A percentile compares a stretch with the other conserved stretches of the same genome.
phyloP scores from a whole-genome alignment of 2,888 invertebrate species.

The Aromia moschata region DNA sequence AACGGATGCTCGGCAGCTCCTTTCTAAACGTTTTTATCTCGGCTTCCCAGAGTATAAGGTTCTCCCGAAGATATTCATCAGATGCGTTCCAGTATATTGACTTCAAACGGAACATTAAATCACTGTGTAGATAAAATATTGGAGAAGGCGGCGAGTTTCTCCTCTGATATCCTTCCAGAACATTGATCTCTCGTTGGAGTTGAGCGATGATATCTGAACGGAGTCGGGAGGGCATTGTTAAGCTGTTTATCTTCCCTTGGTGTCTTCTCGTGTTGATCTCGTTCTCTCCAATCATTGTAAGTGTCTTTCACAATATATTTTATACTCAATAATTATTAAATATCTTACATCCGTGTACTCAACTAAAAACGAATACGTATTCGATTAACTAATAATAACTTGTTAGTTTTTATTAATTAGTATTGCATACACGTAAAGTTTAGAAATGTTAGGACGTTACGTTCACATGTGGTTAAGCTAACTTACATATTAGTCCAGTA shows the following conservation, averaged over 20 bases:
- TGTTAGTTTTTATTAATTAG: too few species aligned
- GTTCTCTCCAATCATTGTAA: too few species aligned
- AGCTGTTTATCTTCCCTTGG: neutral
- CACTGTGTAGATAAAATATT: constrained; percentile 4
- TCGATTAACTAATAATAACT: too few species aligned
- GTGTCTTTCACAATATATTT: too few species aligned
- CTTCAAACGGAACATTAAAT: constrained; percentile 15
- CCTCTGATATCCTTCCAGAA: neutral
- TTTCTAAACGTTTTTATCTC: constrained; percentile 14
- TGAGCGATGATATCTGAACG: neutral
- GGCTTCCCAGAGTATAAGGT: constrained; percentile 7
- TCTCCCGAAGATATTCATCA: constrained; percentile 16
- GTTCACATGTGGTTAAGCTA: too few species aligned
- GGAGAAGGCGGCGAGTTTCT: constrained; percentile 3
- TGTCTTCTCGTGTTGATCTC: too few species aligned
- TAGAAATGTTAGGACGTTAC: too few species aligned
- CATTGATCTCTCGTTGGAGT: neutral
- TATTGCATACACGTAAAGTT: too few species aligned
- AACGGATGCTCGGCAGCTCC: constrained; percentile 7
- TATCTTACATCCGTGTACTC: too few species aligned
- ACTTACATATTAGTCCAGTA: too few species aligned
- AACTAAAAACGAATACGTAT: too few species aligned
- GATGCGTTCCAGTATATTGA: constrained; percentile 17
- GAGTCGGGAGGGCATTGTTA: neutral
- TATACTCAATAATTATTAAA: too few species aligned